Conservation (phyloP, 30 jellyfish, hydroid and myxozoan species). For the Catostylus mosaicus region DNA sequence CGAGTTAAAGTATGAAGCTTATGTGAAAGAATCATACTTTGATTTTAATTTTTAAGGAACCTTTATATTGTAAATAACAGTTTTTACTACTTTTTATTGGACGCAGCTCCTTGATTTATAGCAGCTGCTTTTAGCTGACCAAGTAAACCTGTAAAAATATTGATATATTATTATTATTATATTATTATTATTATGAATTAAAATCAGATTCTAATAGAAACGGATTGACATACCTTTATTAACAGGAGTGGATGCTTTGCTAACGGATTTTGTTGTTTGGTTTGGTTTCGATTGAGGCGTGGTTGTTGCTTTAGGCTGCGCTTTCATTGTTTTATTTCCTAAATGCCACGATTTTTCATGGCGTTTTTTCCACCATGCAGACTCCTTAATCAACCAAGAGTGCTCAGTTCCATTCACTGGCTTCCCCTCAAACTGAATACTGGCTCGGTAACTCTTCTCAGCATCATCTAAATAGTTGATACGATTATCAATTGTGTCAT, state of each 20-base stretch:
- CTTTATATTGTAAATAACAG: too few species aligned
- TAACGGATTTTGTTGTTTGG: not conserved
- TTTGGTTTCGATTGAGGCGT: not conserved
- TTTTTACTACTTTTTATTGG: too few species aligned
- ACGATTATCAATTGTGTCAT: not conserved
- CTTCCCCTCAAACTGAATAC: slow-evolving; percentile 71
- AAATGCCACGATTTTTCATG: slow-evolving; percentile 15
- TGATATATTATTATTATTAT: too few species aligned
- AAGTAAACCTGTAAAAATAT: too few species aligned
- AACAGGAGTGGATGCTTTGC: not conserved
- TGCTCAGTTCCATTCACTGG: slow-evolving; percentile 27
- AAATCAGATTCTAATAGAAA: not conserved
- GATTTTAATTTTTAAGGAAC: too few species aligned
- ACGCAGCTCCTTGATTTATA: too few species aligned
- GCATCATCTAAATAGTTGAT: slow-evolving; percentile 46
- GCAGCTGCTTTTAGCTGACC: too few species aligned
- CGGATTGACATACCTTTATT: not conserved
- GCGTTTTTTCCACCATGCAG: slow-evolving; percentile 67
- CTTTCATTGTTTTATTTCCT: not conserved
- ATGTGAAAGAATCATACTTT: too few species aligned
- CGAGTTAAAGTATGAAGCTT: too few species aligned
- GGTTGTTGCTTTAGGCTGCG: slow-evolving; percentile 6
- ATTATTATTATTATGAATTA: too few species aligned
- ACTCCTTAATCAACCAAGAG: slow-evolving; percentile 38
- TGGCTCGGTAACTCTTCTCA: slow-evolving; percentile 74